phyloP scores from a whole-genome alignment of 2,888 invertebrate genomes.

The Agriotes lineatus region DNA sequence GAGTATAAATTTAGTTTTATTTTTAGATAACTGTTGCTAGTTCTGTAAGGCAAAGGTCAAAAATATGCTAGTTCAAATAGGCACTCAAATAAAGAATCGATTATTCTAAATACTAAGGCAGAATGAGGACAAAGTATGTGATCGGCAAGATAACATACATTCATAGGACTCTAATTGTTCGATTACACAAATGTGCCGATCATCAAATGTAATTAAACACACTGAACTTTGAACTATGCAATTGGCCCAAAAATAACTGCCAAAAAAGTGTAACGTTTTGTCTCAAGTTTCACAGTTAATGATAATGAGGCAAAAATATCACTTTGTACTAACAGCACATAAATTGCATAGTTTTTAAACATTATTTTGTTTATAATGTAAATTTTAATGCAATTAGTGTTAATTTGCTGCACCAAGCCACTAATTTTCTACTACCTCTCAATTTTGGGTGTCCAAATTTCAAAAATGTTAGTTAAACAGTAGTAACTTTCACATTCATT shows the following conservation, averaged over 20 bases:
- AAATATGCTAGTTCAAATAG: conserved; percentile 55
- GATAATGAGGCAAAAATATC: neutral
- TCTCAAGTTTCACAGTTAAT: neutral
- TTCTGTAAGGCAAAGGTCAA: conserved; percentile 57
- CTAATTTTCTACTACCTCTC: conserved; percentile 17
- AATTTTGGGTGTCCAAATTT: neutral
- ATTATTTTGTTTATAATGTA: conserved; percentile 15
- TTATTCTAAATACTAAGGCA: conserved; percentile 49
- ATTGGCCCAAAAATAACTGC: neutral
- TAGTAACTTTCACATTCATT: neutral
- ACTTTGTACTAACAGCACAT: neutral
- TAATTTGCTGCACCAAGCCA: conserved; percentile 39
- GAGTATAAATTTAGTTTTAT: conserved; percentile 19
- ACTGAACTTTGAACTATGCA: conserved; percentile 31
- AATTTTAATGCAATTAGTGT: conserved; percentile 23
- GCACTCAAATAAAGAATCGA: conserved; percentile 57
- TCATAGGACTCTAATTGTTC: conserved; percentile 28
- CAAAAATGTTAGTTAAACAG: neutral
- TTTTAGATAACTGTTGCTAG: conserved; percentile 21
- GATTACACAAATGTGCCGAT: conserved; percentile 35
- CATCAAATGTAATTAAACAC: conserved; percentile 31
- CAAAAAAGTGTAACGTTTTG: neutral
- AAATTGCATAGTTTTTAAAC: conserved; percentile 32
- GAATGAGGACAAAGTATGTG: conserved; percentile 42
- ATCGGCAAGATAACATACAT: conserved; percentile 38